Evolutionary conservation across 2,113 vertebrate genomes (phyloP), one percentile per base, ranked within the genome.

Genomic region (Gnathonemus longibarbis): DNA sequence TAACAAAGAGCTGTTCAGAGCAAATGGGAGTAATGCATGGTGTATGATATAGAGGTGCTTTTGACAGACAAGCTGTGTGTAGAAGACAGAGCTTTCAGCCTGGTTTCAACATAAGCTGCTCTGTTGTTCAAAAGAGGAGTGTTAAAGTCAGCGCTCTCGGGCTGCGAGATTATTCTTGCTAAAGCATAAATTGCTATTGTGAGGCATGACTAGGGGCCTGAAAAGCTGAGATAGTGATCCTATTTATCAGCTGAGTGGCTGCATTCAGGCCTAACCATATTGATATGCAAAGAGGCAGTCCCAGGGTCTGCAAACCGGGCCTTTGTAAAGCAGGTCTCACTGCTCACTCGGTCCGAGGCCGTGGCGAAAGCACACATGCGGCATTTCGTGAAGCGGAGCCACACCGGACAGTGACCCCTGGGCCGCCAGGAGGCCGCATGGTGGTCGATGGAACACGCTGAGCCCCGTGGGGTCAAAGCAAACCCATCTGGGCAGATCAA

Each of bases 231-330:
- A 96, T 95, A 94, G 94, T 95, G 95, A 96, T 96, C 95, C 96
- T 95, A 96, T 97, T 97, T 96, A 95, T 94, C 96, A 97, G 96
- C 94, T 96, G 96, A 97, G 96, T 96, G 95, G 93, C 92, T 92
- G 93, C 96, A 97, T 97, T 97, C 95, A 97, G 91, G 93, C 93
- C 90, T 92, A 92, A 94, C 93, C 91, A 31, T 94, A 97, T 97
- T 97, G 95, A 97, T 95, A 97, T 97, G 96, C 96, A 97, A 97
- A 97, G 90, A 92, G 93, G 88, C 89, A 89, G 94, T 94, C 92
- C 93, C 93, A 89, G 90, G 91, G 94, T 94, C 94, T 93, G 95
- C 95, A 94, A 94, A 92, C 93, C 77, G 91, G 94, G 93, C 89
- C 93, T 96, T 95, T 95, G 95, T 96, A 94, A 93, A 93, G 92